A percentile compares a stretch with the other conserved stretches of the same genome.
Conservation (phyloP, 2,888 invertebrate species). For the Neoitamus cyanurus region DNA sequence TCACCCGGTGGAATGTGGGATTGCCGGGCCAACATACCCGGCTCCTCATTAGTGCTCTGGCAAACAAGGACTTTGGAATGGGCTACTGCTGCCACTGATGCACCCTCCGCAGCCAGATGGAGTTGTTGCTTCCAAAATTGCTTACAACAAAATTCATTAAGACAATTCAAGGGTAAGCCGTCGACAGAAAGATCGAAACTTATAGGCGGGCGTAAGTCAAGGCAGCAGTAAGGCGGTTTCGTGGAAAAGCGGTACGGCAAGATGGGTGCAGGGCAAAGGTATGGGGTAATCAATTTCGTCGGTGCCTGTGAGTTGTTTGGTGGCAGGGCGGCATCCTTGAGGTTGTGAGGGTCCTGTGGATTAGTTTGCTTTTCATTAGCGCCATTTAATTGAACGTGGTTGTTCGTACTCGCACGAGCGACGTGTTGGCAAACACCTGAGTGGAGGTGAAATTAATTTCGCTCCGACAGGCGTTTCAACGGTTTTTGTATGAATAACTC, state of each 20-base stretch:
- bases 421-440: background rate
- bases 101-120: background rate
- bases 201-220: background rate
- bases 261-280: background rate
- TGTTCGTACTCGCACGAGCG: background rate
- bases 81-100: background rate
- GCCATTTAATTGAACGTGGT: conserved; percentile 10
- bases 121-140: conserved; percentile 9
- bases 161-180: background rate
- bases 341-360: background rate
- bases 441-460: background rate
- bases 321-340: background rate
- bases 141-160: conserved; percentile 28
- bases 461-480: background rate
- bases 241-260: background rate
- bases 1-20: background rate
- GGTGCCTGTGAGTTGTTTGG: background rate
- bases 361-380: conserved; percentile 12
- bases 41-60: background rate
- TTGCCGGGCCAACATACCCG: background rate
- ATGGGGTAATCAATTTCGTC: background rate
- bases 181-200: background rate
- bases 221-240: background rate
- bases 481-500: background rate
- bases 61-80: background rate